Conservation (phyloP, 2,797 vertebrate genomes). For the Myotis findleyi region DNA sequence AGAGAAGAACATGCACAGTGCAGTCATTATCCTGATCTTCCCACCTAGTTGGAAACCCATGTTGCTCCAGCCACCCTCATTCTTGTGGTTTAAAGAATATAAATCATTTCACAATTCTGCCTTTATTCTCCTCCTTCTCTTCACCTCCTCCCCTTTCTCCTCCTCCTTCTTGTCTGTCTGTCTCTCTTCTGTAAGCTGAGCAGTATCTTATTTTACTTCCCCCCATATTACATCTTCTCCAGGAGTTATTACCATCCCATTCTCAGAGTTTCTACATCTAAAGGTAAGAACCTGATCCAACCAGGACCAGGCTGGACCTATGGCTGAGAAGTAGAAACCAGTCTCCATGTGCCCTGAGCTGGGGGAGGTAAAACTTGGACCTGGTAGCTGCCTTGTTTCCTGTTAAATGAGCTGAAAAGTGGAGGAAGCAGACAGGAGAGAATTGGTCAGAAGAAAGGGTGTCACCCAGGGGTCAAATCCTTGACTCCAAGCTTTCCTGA, state of each 20-base stretch:
- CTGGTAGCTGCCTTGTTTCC: not conserved
- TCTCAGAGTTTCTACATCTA: not conserved
- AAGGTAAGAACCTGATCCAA: not conserved
- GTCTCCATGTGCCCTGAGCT: not conserved
- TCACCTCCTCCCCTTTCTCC: too few relatives aligned
- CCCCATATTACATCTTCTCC: not conserved
- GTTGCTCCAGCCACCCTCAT: not conserved
- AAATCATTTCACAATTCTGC: not conserved
- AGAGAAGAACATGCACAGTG: rapidly evolving
- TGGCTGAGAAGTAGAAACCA: not conserved
- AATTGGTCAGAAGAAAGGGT: not conserved
- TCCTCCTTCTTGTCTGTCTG: rapidly evolving
- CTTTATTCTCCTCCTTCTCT: too few relatives aligned
- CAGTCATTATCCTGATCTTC: rapidly evolving
- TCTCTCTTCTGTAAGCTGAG: not conserved
- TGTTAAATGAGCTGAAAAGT: not conserved
- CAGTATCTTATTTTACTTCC: not conserved
- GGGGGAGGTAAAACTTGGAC: rapidly evolving
- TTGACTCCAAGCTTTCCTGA: not conserved
- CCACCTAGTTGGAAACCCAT: not conserved
- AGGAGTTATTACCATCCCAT: not conserved
- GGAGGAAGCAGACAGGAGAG: not conserved
- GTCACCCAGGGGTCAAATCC: rapidly evolving
- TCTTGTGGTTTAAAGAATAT: not conserved
- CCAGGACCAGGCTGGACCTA: rapidly evolving